A percentile compares a stretch with the other conserved stretches of the same genome.
phyloP scores from a whole-genome alignment of 2,797 vertebrate species.

The Halcyon leucocephala region DNA sequence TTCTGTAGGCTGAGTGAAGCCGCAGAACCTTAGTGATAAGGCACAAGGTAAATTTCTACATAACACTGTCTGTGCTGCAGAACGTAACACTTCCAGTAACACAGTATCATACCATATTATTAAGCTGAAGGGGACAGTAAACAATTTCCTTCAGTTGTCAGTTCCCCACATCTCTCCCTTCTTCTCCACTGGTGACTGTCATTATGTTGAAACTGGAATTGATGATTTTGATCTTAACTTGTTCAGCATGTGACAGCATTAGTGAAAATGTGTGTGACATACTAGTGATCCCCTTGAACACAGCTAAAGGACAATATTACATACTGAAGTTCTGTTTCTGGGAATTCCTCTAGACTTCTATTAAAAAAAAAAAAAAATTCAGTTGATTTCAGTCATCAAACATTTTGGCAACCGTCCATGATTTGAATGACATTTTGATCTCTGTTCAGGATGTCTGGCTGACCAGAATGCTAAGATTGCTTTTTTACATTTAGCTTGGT shows the following conservation, averaged over 20 bases:
- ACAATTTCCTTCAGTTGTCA: not conserved
- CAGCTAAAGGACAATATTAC: not conserved
- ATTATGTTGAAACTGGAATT: not conserved
- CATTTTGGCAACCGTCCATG: not conserved
- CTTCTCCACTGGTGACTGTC: not conserved
- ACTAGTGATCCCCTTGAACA: not conserved
- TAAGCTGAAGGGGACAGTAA: not conserved
- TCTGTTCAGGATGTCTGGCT: not conserved
- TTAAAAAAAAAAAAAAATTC: not conserved
- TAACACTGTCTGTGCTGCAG: not conserved
- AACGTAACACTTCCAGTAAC: not conserved
- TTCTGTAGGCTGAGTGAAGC: not conserved
- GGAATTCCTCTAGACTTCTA: not conserved
- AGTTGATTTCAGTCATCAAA: not conserved
- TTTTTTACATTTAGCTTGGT: not conserved
- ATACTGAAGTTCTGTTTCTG: not conserved
- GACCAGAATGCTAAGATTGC: not conserved
- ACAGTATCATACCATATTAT: not conserved
- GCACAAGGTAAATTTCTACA: not conserved
- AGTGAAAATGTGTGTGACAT: not conserved
- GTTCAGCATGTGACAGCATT: fast-evolving
- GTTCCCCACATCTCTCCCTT: not conserved
- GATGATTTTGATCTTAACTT: not conserved
- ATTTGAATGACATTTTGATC: not conserved
- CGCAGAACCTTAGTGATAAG: not conserved